These are phyloP conservation scores for Wasmannia auropunctata DNA, from an alignment of 1,140 invertebrate species.

Conservation along the genomic window DNA sequence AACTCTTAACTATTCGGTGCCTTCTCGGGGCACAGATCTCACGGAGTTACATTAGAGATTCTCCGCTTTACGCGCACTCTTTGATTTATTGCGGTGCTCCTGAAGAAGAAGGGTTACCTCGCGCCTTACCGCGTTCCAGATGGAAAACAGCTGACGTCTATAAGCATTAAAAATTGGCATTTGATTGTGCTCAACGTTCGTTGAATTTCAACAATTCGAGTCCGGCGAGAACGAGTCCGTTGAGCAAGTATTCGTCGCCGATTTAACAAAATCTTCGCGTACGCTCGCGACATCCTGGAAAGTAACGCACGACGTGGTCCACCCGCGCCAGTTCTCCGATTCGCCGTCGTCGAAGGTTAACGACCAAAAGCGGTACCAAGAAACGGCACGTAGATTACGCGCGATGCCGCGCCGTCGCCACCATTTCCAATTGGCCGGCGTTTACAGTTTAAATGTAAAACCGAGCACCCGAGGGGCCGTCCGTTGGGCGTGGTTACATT, in stretches of 20 bases:
- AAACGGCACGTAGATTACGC: constrained; percentile 50
- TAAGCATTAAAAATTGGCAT: not conserved
- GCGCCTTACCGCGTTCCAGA: not conserved
- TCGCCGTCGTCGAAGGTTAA: constrained; percentile 62
- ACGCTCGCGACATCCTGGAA: constrained; percentile 10
- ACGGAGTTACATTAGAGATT: not conserved
- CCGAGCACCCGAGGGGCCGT: constrained; percentile 70
- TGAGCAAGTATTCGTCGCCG: not conserved
- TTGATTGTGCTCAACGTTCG: not conserved
- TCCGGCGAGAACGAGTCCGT: not conserved
- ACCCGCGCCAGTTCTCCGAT: constrained; percentile 9
- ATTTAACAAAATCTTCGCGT: not conserved
- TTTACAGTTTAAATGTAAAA: constrained; percentile 75
- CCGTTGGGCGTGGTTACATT: constrained; percentile 74
- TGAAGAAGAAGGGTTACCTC: not conserved
- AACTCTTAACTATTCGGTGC: constrained; percentile 32
- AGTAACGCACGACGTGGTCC: not conserved
- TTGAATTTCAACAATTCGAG: not conserved
- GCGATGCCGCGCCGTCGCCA: constrained; percentile 50
- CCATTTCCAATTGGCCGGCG: constrained; percentile 71
- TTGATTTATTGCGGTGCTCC: not conserved
- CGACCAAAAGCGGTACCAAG: constrained; percentile 59
- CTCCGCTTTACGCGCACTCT: not conserved
- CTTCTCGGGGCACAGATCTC: constrained; percentile 44
- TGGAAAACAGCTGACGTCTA: not conserved